Percentiles rank a stretch among this genome's conserved stretches.
These are phyloP conservation scores for Megathymus violae DNA, from an alignment of 1,140 invertebrate species.

Conservation along the genomic window DNA sequence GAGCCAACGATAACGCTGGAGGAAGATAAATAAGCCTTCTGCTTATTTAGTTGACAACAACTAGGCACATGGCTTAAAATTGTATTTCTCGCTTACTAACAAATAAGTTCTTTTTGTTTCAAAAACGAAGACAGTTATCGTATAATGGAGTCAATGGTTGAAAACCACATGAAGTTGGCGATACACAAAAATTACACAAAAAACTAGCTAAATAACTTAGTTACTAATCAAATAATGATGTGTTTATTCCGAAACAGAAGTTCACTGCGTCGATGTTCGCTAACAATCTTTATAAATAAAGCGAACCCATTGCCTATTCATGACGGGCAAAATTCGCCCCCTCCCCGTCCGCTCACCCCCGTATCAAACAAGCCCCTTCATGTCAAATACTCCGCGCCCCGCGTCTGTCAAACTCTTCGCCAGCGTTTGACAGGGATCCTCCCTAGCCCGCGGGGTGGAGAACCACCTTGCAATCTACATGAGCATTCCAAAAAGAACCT, in stretches of 20 bases:
- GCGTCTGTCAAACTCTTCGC: slow-evolving; percentile 83
- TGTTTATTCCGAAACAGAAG: slow-evolving; percentile 74
- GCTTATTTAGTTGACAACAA: slow-evolving; percentile 16
- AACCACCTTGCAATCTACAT: slow-evolving; percentile 59
- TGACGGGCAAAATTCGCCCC: slow-evolving; percentile 79
- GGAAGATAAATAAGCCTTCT: slow-evolving; percentile 34
- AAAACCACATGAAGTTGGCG: too few species aligned
- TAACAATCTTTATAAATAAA: slow-evolving; percentile 83
- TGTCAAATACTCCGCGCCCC: slow-evolving; percentile 83
- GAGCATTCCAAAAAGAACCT: slow-evolving; percentile 35
- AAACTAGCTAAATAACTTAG: too few species aligned
- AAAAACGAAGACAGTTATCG: too few species aligned
- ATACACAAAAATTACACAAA: too few species aligned
- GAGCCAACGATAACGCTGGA: slow-evolving; percentile 54
- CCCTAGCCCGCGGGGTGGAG: slow-evolving; percentile 74
- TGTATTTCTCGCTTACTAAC: slow-evolving; percentile 2
- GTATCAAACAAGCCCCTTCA: slow-evolving; percentile 84
- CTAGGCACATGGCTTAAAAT: slow-evolving; percentile 10
- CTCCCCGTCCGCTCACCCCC: slow-evolving; percentile 69
- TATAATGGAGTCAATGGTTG: too few species aligned
- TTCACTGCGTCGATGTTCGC: slow-evolving; percentile 70
- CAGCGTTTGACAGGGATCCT: slow-evolving; percentile 82
- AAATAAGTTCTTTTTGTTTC: slow-evolving; percentile 3
- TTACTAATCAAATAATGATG: slow-evolving; percentile 55
- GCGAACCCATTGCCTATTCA: slow-evolving; percentile 82